Conservation (phyloP, 2,113 vertebrate species). For the Piaya cayana region DNA sequence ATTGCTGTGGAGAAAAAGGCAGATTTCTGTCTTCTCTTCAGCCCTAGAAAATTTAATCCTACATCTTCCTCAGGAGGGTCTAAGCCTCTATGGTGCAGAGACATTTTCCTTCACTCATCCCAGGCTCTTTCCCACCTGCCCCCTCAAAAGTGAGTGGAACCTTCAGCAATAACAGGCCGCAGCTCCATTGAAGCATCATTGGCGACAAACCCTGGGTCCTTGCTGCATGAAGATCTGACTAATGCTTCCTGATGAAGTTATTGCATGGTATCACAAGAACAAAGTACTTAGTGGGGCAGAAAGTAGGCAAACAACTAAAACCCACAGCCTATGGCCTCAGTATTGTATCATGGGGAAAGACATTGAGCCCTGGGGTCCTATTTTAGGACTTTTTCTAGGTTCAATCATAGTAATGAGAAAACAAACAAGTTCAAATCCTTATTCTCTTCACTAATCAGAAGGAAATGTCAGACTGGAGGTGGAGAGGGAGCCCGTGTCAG, state of each 20-base stretch:
- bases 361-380: background rate
- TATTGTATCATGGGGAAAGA: background rate
- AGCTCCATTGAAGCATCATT: fast-evolving
- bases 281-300: background rate
- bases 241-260: background rate
- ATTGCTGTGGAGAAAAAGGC: background rate
- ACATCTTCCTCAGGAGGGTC: background rate
- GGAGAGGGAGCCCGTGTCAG: fast-evolving
- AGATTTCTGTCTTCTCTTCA: background rate
- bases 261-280: background rate
- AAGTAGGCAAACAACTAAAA: background rate
- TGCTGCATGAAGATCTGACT: background rate
- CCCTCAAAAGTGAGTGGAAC: background rate
- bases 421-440: background rate
- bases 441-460: background rate
- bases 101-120: background rate
- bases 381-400: background rate
- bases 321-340: background rate
- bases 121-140: background rate
- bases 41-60: background rate
- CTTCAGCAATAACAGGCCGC: background rate
- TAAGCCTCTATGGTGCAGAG: background rate
- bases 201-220: fast-evolving
- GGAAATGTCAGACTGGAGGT: background rate
- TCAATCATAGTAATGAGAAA: background rate